phyloP scores from a whole-genome alignment of 2,113 vertebrate genomes.

The Melierax canorus region DNA sequence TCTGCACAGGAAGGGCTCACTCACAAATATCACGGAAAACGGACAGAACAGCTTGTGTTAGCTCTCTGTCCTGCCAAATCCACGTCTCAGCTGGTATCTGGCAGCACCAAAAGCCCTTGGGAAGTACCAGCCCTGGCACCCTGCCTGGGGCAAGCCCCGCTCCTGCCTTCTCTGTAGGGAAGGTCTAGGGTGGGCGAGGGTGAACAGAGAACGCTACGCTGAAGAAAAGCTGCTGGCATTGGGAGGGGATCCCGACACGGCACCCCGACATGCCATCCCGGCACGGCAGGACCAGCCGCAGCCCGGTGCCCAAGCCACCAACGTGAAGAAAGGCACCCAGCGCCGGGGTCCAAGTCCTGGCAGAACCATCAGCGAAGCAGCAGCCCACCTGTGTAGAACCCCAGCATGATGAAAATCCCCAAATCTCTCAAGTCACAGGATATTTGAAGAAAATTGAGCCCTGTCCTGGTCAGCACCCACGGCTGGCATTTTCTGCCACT shows the following conservation, averaged over 20 bases:
- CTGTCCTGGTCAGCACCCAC: rapidly evolving
- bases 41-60: rapidly evolving
- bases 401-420: neutral
- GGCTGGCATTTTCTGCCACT: neutral
- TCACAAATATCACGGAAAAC: rapidly evolving
- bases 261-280: neutral
- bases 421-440: neutral
- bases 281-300: neutral
- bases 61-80: neutral
- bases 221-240: neutral
- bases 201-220: neutral
- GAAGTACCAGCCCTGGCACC: neutral
- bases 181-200: neutral
- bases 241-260: neutral
- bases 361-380: neutral
- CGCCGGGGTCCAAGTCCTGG: neutral
- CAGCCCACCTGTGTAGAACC: neutral
- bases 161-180: neutral
- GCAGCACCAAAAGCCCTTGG: rapidly evolving
- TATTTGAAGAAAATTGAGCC: neutral
- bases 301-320: rapidly evolving
- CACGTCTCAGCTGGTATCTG: neutral
- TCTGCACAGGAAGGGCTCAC: neutral
- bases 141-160: neutral
- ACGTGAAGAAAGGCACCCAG: neutral